These are phyloP conservation scores for Asobara japonica DNA, from an alignment of 1,140 invertebrate genomes.

Conservation along the genomic window DNA sequence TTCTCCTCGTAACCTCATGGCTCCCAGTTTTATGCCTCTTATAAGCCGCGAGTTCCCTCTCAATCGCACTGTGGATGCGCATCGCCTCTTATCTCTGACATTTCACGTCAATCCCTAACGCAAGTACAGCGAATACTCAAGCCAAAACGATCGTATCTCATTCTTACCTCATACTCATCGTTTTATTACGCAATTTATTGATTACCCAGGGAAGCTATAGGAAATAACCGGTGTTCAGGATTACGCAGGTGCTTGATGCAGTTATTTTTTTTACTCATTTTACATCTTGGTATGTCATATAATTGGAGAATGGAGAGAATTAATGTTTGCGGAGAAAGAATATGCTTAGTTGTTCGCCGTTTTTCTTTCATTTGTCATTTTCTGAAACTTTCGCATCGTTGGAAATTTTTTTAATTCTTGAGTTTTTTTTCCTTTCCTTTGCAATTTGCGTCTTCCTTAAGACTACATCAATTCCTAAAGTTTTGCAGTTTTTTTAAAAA, in stretches of 20 bases:
- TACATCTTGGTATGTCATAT: background rate
- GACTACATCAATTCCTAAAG: too few relatives aligned
- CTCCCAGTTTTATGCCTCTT: background rate
- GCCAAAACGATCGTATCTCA: slow-evolving; percentile 16
- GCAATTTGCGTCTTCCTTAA: too few relatives aligned
- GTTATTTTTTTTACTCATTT: background rate
- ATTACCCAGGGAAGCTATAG: background rate
- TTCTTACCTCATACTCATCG: background rate
- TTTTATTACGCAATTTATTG: slow-evolving; percentile 27
- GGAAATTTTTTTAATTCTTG: too few relatives aligned
- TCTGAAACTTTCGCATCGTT: too few relatives aligned
- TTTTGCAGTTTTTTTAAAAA: too few relatives aligned
- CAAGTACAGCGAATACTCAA: background rate
- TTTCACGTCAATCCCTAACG: slow-evolving; percentile 24
- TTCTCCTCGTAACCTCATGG: background rate
- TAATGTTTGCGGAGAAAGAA: background rate
- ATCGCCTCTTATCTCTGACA: slow-evolving; percentile 27
- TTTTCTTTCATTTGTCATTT: too few relatives aligned
- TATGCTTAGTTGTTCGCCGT: too few relatives aligned
- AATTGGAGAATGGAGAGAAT: background rate
- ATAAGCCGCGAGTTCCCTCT: background rate
- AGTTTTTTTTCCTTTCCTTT: too few relatives aligned
- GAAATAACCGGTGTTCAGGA: background rate
- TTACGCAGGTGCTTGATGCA: background rate
- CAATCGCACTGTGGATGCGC: background rate